phyloP scores from a whole-genome alignment of 2,113 vertebrate species.

The Gnathonemus echidnorhynchus region DNA sequence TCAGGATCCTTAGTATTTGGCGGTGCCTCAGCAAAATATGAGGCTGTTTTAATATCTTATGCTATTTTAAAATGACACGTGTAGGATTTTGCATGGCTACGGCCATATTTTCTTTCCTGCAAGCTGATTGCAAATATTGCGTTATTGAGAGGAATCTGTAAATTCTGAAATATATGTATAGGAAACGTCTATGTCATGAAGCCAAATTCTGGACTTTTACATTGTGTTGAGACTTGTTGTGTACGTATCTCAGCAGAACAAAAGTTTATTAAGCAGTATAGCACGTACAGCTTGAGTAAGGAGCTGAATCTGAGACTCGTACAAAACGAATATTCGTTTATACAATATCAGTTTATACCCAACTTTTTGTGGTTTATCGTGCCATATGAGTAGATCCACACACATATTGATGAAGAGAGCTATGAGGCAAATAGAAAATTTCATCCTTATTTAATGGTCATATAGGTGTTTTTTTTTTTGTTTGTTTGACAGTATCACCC shows the following conservation, averaged over 20 bases:
- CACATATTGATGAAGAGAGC: neutral
- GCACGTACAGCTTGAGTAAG: neutral
- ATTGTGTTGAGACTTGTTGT: too few relatives aligned
- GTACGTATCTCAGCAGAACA: neutral
- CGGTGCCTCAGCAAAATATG: too few relatives aligned
- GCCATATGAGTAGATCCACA: neutral
- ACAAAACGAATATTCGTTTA: neutral
- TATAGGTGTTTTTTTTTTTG: neutral
- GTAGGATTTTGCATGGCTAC: too few relatives aligned
- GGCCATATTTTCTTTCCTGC: too few relatives aligned
- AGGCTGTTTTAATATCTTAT: too few relatives aligned
- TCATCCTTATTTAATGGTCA: neutral
- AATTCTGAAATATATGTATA: too few relatives aligned
- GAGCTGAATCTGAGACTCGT: neutral
- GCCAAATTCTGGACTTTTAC: neutral
- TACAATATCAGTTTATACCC: too few relatives aligned
- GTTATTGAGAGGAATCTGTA: too few relatives aligned
- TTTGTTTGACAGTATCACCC: neutral
- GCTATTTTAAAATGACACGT: too few relatives aligned
- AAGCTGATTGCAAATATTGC: too few relatives aligned
- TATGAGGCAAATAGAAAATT: neutral
- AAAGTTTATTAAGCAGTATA: neutral
- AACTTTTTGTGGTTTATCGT: too few relatives aligned
- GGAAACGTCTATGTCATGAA: neutral
- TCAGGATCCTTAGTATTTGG: neutral